Evolutionary conservation across 2,113 vertebrate species (phyloP).

Genomic region (Corvus moneduloides): DNA sequence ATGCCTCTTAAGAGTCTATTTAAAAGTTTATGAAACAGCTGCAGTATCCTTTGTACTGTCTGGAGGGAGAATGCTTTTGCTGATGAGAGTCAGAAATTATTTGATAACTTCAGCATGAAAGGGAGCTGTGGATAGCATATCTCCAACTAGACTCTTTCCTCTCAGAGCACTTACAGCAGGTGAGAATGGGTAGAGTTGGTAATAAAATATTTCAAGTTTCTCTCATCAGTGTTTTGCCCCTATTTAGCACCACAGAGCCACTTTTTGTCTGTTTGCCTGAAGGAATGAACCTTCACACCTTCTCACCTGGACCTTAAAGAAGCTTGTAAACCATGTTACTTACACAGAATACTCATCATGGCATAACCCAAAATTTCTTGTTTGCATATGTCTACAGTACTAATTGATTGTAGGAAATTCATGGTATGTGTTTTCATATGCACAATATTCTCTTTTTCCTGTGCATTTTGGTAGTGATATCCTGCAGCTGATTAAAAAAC

Average conservation of each 20-base stretch:
- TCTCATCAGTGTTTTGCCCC: neutral
- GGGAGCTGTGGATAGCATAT: neutral
- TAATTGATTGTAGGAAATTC: neutral
- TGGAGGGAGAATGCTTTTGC: neutral
- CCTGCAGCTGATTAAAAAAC: conserved; percentile 20
- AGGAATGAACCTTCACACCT: neutral
- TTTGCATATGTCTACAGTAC: neutral
- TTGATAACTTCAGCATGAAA: neutral
- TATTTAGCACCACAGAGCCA: neutral
- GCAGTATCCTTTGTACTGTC: neutral
- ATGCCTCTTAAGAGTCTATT: neutral
- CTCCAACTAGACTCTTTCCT: neutral
- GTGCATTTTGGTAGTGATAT: neutral
- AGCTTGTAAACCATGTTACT: neutral
- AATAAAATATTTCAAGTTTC: neutral
- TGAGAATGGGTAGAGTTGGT: neutral
- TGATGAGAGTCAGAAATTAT: neutral
- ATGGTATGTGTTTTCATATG: neutral
- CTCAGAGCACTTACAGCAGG: neutral
- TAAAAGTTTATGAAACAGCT: neutral
- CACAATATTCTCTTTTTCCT: neutral
- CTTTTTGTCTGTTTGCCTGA: neutral
- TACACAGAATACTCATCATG: neutral
- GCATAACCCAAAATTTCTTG: neutral
- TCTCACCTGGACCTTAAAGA: neutral